A percentile compares a stretch with the other conserved stretches of the same genome.
Conservation (phyloP, 2,888 invertebrate species). For the Papilio demoleus region DNA sequence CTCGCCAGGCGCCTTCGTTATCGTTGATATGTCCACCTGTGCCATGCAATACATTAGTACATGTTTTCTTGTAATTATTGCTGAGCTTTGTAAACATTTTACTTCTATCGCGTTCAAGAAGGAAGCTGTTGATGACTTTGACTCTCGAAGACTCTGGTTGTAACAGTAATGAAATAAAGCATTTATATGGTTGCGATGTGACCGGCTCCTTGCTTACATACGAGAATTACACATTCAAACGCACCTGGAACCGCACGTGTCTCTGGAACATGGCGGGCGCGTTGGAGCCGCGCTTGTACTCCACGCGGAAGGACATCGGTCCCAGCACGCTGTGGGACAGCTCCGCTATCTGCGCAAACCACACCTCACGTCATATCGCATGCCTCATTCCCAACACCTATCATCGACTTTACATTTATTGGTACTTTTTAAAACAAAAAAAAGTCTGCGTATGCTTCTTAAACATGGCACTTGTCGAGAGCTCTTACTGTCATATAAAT, state of each 20-base stretch:
- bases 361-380: constrained; percentile 46
- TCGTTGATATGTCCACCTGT: constrained; percentile 91
- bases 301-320: constrained; percentile 98
- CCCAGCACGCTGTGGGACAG: constrained; percentile 98
- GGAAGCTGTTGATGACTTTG: too few relatives aligned
- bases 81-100: too few relatives aligned
- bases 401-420: too few relatives aligned
- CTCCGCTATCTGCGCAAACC: constrained; percentile 91
- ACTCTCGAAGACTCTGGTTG: too few relatives aligned
- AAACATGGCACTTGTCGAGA: neutral
- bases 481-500: neutral
- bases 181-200: too few relatives aligned
- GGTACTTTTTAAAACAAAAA: too few relatives aligned
- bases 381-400: neutral
- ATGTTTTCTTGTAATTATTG: too few relatives aligned
- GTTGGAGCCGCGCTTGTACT: constrained; percentile 97
- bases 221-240: neutral
- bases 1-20: constrained; percentile 90
- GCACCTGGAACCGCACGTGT: constrained; percentile 95
- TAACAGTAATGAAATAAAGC: too few relatives aligned
- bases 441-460: neutral
- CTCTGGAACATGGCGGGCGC: constrained; percentile 98
- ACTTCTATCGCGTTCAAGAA: too few relatives aligned
- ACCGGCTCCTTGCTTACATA: too few relatives aligned
- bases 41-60: neutral